phyloP scores from a whole-genome alignment of 2,888 invertebrate genomes.

The Ramazzottius varieornatus region DNA sequence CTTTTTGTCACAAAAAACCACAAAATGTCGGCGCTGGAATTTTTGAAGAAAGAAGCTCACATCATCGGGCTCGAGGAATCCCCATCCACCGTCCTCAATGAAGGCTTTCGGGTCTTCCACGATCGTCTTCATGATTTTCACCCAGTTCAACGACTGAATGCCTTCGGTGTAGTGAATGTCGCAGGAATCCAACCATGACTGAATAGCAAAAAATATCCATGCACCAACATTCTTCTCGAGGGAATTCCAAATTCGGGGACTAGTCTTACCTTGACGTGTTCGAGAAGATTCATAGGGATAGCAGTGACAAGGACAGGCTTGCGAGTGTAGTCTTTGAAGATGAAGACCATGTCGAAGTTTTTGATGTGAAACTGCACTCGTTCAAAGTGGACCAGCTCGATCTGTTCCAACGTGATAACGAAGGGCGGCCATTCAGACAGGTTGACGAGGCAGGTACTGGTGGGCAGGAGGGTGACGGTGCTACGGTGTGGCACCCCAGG shows the following conservation, averaged over 20 bases:
- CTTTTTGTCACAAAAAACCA: no score
- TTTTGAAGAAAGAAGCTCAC: no score
- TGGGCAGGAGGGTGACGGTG: conserved; percentile 82
- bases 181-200: conserved; percentile 34
- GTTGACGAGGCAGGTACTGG: conserved; percentile 86
- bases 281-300: conserved; percentile 96
- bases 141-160: conserved; percentile 93
- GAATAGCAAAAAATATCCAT: conserved; percentile 14
- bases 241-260: background rate
- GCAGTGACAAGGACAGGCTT: conserved; percentile 91
- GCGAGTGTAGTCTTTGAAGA: conserved; percentile 85
- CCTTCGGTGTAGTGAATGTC: conserved; percentile 93
- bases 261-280: conserved; percentile 97
- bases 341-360: conserved; percentile 98
- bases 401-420: conserved; percentile 86
- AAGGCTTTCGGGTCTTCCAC: conserved; percentile 93
- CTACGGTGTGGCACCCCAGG: conserved; percentile 88
- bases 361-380: conserved; percentile 91
- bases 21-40: no score
- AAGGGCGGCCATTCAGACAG: conserved; percentile 98
- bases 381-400: conserved; percentile 93
- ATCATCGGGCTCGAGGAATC: conserved; percentile 82
- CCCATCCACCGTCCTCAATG: conserved; percentile 96
- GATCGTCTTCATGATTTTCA: conserved; percentile 98
- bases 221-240: no score